A percentile compares a stretch with the other conserved stretches of the same genome.
Conservation (phyloP, 2,888 invertebrate species). For the Apotomis capreana region DNA sequence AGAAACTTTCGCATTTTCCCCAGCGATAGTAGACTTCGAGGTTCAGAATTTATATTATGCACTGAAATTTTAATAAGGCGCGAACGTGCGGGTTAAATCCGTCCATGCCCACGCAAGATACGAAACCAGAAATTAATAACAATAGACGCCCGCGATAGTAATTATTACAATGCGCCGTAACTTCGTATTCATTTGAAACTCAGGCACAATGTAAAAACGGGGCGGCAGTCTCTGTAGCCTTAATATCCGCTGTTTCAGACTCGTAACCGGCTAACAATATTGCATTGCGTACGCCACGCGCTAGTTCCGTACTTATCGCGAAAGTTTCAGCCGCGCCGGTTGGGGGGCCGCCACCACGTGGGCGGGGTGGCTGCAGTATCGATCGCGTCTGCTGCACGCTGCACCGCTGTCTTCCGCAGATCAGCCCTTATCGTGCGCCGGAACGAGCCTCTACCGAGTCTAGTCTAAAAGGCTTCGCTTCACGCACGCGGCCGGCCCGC, state of each 20-base stretch:
- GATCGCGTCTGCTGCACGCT: slow-evolving; percentile 80
- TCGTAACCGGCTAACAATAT: slow-evolving; percentile 82
- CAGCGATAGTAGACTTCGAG: background rate
- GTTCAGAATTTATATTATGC: background rate
- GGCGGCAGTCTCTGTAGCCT: slow-evolving; percentile 73
- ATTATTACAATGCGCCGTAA: slow-evolving; percentile 71
- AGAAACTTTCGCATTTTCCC: background rate
- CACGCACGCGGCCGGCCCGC: slow-evolving; percentile 65
- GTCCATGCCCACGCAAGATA: slow-evolving; percentile 10
- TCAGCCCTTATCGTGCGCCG: slow-evolving; percentile 79
- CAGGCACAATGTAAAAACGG: slow-evolving; percentile 76
- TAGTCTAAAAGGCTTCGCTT: slow-evolving; percentile 68
- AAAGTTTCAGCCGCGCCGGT: slow-evolving; percentile 77
- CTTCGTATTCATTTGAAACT: slow-evolving; percentile 73
- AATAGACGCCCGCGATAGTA: slow-evolving; percentile 53
- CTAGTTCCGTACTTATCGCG: slow-evolving; percentile 82
- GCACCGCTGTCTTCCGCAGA: slow-evolving; percentile 82
- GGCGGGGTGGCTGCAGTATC: slow-evolving; percentile 71
- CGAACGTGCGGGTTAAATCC: slow-evolving; percentile 13
- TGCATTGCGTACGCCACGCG: slow-evolving; percentile 83
- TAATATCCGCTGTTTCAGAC: slow-evolving; percentile 82
- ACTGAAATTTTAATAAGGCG: slow-evolving; percentile 14
- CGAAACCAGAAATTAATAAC: slow-evolving; percentile 34
- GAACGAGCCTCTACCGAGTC: slow-evolving; percentile 64
- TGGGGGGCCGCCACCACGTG: slow-evolving; percentile 43